Base-by-base conservation (phyloP, 2,888 invertebrate species). In the Halictus ligatus region DNA sequence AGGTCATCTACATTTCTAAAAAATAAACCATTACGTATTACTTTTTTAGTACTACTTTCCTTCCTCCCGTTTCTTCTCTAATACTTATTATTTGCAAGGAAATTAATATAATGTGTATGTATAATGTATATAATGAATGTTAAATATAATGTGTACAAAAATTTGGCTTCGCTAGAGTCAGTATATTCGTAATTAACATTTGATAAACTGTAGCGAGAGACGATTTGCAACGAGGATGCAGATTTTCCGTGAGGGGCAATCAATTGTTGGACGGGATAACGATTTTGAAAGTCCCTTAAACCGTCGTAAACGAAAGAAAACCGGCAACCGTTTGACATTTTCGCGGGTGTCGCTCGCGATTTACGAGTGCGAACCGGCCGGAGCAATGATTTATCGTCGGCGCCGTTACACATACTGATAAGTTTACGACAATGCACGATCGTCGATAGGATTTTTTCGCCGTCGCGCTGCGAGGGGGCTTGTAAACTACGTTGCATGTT, bases 351-450 rank as follows among this genome's bases (percentile, higher is more conserved):
- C 64, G 80, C 75, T 50, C 60, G 73, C 78, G 78, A 80, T 78
- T 85, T 83, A 85, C 75, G 69, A 78, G 69, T 75, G 60, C 78
- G 58, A 83, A 25, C 74, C 74, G 60, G 73, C 71, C 78, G 43
- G 10, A 5, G n/a, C 74, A 75, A 81, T 86, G 80, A 87, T 87
- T 78, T 83, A 85, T 80, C 73, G 60, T 46, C 18, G 43, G 1
- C 25, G 43, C 60, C 60, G 46, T 76, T 75, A 80, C 77, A 35
- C 67, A 50, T 79, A 25, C 40, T 73, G 83, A 86, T 86, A 86
- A 54, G 75, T 64, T 84, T 84, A 69, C 76, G 72, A 81, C 73
- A 60, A 48, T 79, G 76, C 86, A 54, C 35, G 72, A 79, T 74
- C 58, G 60, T 87, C 84, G 84, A 84, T 78, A 79, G 60, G 54